phyloP scores from a whole-genome alignment of 2,113 vertebrate genomes.

The Oostethus manadensis region DNA sequence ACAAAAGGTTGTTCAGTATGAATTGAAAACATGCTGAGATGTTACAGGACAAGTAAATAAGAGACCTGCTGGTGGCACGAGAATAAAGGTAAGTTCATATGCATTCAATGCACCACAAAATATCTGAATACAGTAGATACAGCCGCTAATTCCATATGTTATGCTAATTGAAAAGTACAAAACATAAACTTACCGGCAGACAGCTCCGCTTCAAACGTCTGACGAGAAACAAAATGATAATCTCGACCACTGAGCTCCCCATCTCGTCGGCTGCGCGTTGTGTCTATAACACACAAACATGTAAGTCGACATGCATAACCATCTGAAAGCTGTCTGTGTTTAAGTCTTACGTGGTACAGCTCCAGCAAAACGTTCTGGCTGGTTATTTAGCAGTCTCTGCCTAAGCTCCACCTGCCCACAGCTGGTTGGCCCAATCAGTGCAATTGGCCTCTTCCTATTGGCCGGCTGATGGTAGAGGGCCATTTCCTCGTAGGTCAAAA shows the following conservation, averaged over 20 bases:
- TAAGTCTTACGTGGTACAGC: conserved; percentile 85
- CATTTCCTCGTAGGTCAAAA: conserved; percentile 98
- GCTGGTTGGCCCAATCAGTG: conserved; percentile 87
- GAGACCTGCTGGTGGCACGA: too few relatives aligned
- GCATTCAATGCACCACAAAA: too few relatives aligned
- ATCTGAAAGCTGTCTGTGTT: neutral
- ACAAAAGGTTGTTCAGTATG: too few relatives aligned
- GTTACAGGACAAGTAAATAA: too few relatives aligned
- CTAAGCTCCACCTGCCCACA: conserved; percentile 90
- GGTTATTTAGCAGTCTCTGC: conserved; percentile 84
- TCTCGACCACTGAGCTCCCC: conserved; percentile 86
- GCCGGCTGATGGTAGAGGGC: conserved; percentile 97
- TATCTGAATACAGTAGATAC: too few relatives aligned
- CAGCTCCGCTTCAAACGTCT: conserved; percentile 89
- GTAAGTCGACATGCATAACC: neutral
- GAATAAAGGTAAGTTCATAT: too few relatives aligned
- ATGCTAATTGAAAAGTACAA: neutral
- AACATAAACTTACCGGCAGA: conserved; percentile 72
- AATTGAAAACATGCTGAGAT: too few relatives aligned
- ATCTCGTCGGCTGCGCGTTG: conserved; percentile 86
- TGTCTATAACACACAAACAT: conserved; percentile 72
- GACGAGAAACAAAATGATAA: conserved; percentile 92
- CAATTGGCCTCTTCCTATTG: conserved; percentile 91
- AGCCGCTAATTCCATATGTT: too few relatives aligned
- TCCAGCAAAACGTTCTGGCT: conserved; percentile 85